Evolutionary conservation across 1,140 invertebrate genomes (phyloP), one percentile per base, ranked within the genome.

Genomic region (Piezodorus guildinii): DNA sequence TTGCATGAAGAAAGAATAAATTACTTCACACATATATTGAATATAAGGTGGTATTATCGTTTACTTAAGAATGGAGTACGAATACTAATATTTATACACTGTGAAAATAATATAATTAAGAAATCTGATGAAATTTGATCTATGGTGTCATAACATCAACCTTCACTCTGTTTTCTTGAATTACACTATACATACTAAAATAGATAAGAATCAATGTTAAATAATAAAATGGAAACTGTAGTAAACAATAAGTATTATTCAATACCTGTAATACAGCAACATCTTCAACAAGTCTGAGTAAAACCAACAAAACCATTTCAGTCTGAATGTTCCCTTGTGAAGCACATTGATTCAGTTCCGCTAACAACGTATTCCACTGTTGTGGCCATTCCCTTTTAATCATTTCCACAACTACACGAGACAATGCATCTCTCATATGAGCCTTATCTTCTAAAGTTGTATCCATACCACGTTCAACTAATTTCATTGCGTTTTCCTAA

Each of bases 321-420:
- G 90, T 92, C 69, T 94, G 91, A 19, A 83, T 82, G 71, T 87
- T 85, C 9, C 90, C 70, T 81, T 80, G n/a, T 27, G 86, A 85
- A 67, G 88, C 62, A 43, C 46, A 62, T n/a, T 67, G 64, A 60
- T 75, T 86, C 0, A 96, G 76, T 73, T 96, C 91, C 0, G 81
- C 76, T 14, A 96, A 73, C 12, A 96, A 72, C 1, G 85, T 84
- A 0, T 90, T 88, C 93, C 93, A 96, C 64, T 95, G 90, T 72
- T 96, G 93, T 0, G 94, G 93, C 94, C 93, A 96, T 73, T 95
- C 91, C 16, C 92, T 76, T 73, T 96, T 96, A 15, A 94, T 88
- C 84, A 96, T 93, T 77, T 96, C 94, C 0, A 96, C 92, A 63
- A 95, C 82, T 17, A 95, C 85, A 54, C 90, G 77, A 17, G 91